phyloP scores from a whole-genome alignment of 2,888 invertebrate species.

The Nasonovia ribisnigri region DNA sequence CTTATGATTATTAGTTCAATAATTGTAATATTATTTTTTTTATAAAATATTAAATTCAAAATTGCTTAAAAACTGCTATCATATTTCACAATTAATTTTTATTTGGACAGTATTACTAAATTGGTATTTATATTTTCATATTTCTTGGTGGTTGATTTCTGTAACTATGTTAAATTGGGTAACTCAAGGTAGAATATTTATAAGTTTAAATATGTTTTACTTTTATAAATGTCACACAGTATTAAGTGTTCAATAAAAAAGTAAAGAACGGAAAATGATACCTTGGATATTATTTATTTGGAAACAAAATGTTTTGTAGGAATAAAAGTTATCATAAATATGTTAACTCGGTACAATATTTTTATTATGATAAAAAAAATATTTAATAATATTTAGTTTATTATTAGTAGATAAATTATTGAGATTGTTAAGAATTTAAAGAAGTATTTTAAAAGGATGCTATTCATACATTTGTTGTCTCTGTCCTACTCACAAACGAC shows the following conservation, averaged over 20 bases:
- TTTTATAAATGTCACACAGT: not conserved
- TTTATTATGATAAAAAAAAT: not conserved
- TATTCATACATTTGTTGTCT: too few relatives aligned
- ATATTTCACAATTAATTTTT: too few relatives aligned
- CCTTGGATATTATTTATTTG: not conserved
- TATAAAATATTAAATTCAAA: not conserved
- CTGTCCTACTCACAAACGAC: too few relatives aligned
- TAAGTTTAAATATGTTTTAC: not conserved
- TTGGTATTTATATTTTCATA: not conserved
- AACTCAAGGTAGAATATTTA: not conserved
- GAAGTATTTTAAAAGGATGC: not conserved
- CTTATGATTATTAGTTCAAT: not conserved
- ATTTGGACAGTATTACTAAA: not conserved
- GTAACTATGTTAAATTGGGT: not conserved
- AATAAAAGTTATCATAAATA: not conserved
- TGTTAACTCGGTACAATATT: not conserved
- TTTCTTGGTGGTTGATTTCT: not conserved
- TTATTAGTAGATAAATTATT: not conserved
- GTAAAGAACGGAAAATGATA: not conserved
- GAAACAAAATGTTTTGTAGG: not conserved
- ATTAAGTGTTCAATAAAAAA: not conserved
- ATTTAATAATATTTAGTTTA: not conserved
- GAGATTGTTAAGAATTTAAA: not conserved
- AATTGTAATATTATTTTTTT: not conserved
- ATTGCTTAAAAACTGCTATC: not conserved